Evolutionary conservation across 1,140 invertebrate species (phyloP), one percentile per base, ranked within the genome.

Genomic region (Homarus americanus): DNA sequence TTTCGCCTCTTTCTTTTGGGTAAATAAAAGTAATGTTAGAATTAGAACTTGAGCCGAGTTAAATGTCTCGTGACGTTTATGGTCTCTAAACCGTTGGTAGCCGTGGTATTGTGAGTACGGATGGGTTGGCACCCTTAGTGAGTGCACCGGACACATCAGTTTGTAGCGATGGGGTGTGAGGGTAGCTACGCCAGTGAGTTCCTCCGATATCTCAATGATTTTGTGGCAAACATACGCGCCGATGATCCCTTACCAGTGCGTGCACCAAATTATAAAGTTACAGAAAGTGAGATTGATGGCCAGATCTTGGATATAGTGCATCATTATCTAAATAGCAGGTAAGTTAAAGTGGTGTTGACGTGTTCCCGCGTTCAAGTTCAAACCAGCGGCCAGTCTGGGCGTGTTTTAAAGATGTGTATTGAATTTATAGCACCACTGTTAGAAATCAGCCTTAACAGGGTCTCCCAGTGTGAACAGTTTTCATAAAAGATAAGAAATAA

Each of bases 251-350:
- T 97, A 93, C 97, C 97, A 69, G 96, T 97, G 20, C 96, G 96
- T 93, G 96, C 96, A 78, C 95, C 95, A 49, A 95, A 95, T 84
- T 96, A 96, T 93, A 96, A 96, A 83, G 95, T 97, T 63, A 95
- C 95, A 32, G 95, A 96, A 92, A 93, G 94, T 20, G 97, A 97
- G 94, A 94, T 97, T 73, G 95, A 96, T 93, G 97, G 97, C 53
- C 97, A 97, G 94, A 96, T 97, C 82, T 95, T 97, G 85, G 96
- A 97, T 94, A 97, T 97, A 95, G 96, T 95, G 69, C 95, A 96
- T 75, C 96, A 97, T 93, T 97, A 97, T 94, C 95, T 97, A 80
- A 95, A 96, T 93, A 95, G 96, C 94, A 96, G 96, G 97, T 97
- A 94, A 96, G 80, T 49, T 79, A 44, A 49, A 49, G 94, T 96